Percentiles rank a stretch among this genome's conserved stretches.
Conservation (phyloP, 2,113 vertebrate species). For the Hassar affinis region DNA sequence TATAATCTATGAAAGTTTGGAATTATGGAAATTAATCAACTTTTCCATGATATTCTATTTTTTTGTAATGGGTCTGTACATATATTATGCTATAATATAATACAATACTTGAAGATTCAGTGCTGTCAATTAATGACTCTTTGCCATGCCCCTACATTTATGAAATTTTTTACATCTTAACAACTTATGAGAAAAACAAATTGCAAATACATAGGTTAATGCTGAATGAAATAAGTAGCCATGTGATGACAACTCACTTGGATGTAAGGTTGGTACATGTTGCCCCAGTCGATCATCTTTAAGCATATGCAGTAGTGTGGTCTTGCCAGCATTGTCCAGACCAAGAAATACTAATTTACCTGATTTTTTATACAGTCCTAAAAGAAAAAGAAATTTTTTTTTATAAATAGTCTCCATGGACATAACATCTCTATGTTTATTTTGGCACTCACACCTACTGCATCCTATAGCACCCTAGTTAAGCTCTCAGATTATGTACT, state of each 20-base stretch:
- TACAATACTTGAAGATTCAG: no score
- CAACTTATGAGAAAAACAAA: not conserved
- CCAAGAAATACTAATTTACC: constrained; percentile 98
- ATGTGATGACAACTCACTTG: constrained; percentile 80
- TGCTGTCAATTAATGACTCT: no score
- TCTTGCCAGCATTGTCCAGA: constrained; percentile 98
- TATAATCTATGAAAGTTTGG: no score
- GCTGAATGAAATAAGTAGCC: not conserved
- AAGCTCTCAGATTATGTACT: not conserved
- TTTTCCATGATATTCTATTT: no score
- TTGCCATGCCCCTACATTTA: not conserved
- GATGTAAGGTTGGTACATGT: constrained; percentile 94
- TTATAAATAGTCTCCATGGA: not conserved
- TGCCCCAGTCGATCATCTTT: constrained; percentile 98
- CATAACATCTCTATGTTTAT: not conserved
- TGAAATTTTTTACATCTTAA: not conserved
- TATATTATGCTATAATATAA: no score
- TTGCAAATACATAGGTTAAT: not conserved
- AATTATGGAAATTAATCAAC: no score
- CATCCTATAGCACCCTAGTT: not conserved
- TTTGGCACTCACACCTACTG: not conserved
- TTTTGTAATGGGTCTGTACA: no score
- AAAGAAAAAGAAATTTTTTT: constrained; percentile 49
- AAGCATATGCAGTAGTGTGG: constrained; percentile 96
- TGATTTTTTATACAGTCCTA: constrained; percentile 97